A percentile compares a stretch with the other conserved stretches of the same genome.
Conservation (phyloP, 2,888 invertebrate genomes). For the Cephonodes hylas region DNA sequence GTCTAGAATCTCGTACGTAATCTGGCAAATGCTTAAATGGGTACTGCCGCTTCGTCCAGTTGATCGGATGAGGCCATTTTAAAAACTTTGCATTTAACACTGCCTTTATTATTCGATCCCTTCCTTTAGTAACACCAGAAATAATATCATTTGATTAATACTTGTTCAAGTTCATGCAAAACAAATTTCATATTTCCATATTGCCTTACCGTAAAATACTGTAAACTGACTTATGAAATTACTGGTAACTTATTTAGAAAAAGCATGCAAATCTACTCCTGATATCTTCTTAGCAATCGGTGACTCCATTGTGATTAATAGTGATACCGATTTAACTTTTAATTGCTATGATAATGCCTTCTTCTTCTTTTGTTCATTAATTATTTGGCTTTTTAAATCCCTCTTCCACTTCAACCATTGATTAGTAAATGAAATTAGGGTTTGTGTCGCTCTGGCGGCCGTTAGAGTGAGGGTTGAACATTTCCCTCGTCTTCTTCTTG, state of each 20-base stretch:
- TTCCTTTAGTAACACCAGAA: background rate
- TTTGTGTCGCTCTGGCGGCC: slow-evolving; percentile 66
- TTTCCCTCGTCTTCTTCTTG: slow-evolving; percentile 50
- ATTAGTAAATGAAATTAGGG: slow-evolving; percentile 69
- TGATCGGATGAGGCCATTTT: background rate
- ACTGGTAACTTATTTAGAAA: background rate
- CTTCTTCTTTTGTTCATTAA: no score
- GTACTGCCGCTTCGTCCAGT: background rate
- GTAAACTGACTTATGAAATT: no score
- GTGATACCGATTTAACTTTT: no score
- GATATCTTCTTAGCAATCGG: no score
- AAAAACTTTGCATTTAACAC: background rate
- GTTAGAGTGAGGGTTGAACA: slow-evolving; percentile 48
- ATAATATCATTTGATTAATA: background rate
- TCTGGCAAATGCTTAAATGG: background rate
- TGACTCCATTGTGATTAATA: no score
- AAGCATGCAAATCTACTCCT: no score
- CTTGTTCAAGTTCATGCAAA: no score
- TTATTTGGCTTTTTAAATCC: no score
- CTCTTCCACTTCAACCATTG: no score
- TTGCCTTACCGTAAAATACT: no score
- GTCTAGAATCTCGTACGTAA: background rate
- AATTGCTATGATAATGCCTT: no score
- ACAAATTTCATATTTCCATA: no score
- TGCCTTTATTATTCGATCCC: background rate